phyloP scores from a whole-genome alignment of 2,797 vertebrate species.

The Rhinoraja longicauda region DNA sequence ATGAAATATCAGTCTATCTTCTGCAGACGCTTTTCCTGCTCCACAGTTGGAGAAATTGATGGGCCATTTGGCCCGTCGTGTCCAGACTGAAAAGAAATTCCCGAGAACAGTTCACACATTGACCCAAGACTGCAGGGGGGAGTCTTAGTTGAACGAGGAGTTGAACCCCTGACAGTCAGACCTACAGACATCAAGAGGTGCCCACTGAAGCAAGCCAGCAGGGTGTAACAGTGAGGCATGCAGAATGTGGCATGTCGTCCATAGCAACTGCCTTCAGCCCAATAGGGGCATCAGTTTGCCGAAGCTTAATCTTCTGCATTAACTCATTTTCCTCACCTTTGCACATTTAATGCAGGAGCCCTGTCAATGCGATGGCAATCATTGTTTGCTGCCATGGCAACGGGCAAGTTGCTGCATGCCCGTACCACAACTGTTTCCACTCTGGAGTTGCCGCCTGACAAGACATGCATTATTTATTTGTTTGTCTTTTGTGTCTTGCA shows the following conservation, averaged over 20 bases:
- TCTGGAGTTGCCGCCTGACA: slow-evolving; percentile 64
- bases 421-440: slow-evolving; percentile 63
- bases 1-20: neutral
- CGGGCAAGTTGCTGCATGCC: slow-evolving; percentile 84
- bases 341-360: slow-evolving; percentile 64
- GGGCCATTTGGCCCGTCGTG: no score
- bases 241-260: slow-evolving; percentile 60
- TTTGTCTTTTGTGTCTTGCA: slow-evolving; percentile 54
- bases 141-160: no score
- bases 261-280: slow-evolving; percentile 60
- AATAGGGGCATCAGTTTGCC: slow-evolving; percentile 64
- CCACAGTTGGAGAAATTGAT: no score
- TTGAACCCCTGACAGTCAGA: no score
- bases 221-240: no score
- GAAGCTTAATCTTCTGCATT: slow-evolving; percentile 60
- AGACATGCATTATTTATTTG: slow-evolving; percentile 65
- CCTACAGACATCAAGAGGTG: no score
- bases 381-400: slow-evolving; percentile 72
- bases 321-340: slow-evolving; percentile 76
- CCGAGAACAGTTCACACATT: no score
- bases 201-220: no score
- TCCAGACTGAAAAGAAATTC: no score
- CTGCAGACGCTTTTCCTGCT: neutral
- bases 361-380: slow-evolving; percentile 64
- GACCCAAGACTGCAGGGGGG: no score